A percentile compares a stretch with the other conserved stretches of the same genome.
These are phyloP conservation scores for Ptychochromis oligacanthus DNA, from an alignment of 2,113 vertebrate genomes.

Conservation along the genomic window DNA sequence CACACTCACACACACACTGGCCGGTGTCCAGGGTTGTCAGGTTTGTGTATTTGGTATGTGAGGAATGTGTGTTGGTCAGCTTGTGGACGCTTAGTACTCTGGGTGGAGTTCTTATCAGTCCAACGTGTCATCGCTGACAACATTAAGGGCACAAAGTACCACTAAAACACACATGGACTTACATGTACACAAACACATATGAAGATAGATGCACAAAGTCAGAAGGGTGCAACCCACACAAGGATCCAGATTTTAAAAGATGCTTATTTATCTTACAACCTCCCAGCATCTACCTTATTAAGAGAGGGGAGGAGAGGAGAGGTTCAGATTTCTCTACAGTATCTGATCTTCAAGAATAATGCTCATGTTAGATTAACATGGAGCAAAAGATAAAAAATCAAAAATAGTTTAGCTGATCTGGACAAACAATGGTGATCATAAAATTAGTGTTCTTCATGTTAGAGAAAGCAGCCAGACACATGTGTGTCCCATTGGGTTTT, in stretches of 20 bases:
- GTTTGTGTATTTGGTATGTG: slow-evolving; percentile 68
- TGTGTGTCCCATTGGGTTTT: background rate
- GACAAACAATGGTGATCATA: too few relatives aligned
- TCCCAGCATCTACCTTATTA: background rate
- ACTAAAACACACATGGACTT: slow-evolving; percentile 16
- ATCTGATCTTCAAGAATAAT: background rate
- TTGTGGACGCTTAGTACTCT: slow-evolving; percentile 25
- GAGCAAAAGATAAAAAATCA: background rate
- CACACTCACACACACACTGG: slow-evolving; percentile 34
- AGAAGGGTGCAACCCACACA: slow-evolving; percentile 9
- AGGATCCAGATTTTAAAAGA: background rate
- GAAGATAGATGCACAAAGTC: background rate
- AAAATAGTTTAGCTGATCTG: too few relatives aligned
- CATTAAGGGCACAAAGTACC: slow-evolving; percentile 20
- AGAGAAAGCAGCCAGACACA: background rate
- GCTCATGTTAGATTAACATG: too few relatives aligned
- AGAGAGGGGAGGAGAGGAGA: background rate
- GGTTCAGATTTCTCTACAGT: background rate
- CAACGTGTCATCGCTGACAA: slow-evolving; percentile 53
- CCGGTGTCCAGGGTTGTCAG: slow-evolving; percentile 52
- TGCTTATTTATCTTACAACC: background rate
- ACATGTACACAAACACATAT: background rate
- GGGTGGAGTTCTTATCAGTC: slow-evolving; percentile 60
- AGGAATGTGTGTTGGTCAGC: slow-evolving; percentile 63
- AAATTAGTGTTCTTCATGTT: background rate